phyloP scores from a whole-genome alignment of 2,888 invertebrate species.

The Mylabris sibirica region DNA sequence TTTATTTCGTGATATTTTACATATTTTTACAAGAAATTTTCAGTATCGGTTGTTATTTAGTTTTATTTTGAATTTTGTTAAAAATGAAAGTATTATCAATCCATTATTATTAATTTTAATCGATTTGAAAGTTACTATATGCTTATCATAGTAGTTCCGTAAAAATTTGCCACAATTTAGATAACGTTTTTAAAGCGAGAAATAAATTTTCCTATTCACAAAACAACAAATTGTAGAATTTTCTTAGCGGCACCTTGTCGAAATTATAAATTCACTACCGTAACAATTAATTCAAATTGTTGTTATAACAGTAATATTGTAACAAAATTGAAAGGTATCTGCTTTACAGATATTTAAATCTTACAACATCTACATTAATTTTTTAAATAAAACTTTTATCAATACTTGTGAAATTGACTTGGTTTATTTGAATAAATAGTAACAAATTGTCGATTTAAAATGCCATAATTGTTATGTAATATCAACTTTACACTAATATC shows the following conservation, averaged over 20 bases:
- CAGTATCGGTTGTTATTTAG: neutral
- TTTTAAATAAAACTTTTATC: too few relatives aligned
- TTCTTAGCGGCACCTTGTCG: too few relatives aligned
- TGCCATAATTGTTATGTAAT: neutral
- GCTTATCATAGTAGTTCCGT: neutral
- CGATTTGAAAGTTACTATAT: slow-evolving; percentile 1
- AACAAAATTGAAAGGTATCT: neutral
- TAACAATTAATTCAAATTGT: neutral
- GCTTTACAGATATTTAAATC: neutral
- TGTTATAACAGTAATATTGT: neutral
- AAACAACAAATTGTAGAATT: neutral
- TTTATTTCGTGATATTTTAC: too few relatives aligned
- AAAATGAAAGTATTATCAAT: slow-evolving; percentile 9
- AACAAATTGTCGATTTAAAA: neutral
- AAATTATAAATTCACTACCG: neutral
- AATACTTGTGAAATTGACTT: neutral
- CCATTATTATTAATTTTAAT: neutral
- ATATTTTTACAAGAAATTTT: too few relatives aligned
- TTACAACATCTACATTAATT: too few relatives aligned
- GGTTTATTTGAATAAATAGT: neutral
- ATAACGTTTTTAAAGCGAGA: neutral
- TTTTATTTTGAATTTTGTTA: neutral
- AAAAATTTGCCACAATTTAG: neutral
- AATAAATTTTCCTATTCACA: neutral
- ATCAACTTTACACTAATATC: too few relatives aligned